A percentile compares a stretch with the other conserved stretches of the same genome.
Evolutionary conservation across 2,113 vertebrate species (phyloP).

Genomic region (Girardinichthys multiradiatus): DNA sequence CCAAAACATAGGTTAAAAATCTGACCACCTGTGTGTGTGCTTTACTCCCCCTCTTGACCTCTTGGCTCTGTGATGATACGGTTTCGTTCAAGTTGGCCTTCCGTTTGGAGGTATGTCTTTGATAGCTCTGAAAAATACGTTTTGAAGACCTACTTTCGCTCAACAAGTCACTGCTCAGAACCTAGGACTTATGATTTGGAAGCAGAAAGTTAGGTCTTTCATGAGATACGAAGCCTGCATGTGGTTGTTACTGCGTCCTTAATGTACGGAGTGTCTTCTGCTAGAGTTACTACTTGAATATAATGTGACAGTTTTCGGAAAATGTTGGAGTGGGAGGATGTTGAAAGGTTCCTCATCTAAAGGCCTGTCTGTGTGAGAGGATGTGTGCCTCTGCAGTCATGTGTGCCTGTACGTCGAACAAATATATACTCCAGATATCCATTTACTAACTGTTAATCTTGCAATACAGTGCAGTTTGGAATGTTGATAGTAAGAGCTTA

Average conservation of each 20-base stretch:
- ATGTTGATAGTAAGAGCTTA: slow-evolving; percentile 24
- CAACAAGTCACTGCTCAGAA: slow-evolving; percentile 19
- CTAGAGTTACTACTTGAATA: slow-evolving; percentile 59
- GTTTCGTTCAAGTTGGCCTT: slow-evolving; percentile 18
- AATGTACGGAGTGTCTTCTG: slow-evolving; percentile 40
- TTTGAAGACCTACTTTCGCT: slow-evolving; percentile 4
- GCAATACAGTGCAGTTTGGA: slow-evolving; percentile 37
- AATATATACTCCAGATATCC: slow-evolving; percentile 58
- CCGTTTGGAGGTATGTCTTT: background rate
- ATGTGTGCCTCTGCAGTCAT: slow-evolving; percentile 25
- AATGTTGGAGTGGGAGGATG: slow-evolving; percentile 32
- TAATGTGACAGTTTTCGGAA: slow-evolving; percentile 42
- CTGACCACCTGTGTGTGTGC: slow-evolving; percentile 31
- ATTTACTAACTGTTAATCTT: slow-evolving; percentile 54
- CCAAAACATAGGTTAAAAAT: slow-evolving; percentile 13
- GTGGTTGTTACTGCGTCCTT: slow-evolving; percentile 12
- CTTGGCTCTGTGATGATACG: slow-evolving; percentile 14
- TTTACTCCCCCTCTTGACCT: slow-evolving; percentile 13
- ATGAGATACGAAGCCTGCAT: slow-evolving; percentile 35
- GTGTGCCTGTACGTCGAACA: slow-evolving; percentile 53
- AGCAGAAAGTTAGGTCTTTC: background rate
- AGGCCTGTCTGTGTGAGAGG: slow-evolving; percentile 8
- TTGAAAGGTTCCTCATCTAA: slow-evolving; percentile 25
- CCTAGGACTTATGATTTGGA: slow-evolving; percentile 11
- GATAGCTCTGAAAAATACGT: background rate